phyloP scores from a whole-genome alignment of 2,888 invertebrate genomes.

The Tipula vernalis region DNA sequence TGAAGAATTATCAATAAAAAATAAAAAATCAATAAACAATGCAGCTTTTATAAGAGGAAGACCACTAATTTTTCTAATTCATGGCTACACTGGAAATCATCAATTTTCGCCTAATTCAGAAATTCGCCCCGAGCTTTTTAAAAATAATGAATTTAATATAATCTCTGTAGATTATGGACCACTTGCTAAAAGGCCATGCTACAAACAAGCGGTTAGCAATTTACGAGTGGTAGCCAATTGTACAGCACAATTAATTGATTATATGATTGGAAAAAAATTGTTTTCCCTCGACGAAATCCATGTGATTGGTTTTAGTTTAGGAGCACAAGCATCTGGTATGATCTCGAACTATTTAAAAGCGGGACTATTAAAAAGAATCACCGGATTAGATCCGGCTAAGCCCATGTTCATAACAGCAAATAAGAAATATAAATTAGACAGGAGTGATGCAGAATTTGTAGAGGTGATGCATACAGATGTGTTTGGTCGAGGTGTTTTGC shows the following conservation, averaged over 20 bases:
- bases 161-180: slow-evolving; percentile 49
- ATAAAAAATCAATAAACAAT: slow-evolving; percentile 29
- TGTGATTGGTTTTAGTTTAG: slow-evolving; percentile 51
- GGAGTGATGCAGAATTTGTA: slow-evolving; percentile 45
- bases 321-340: slow-evolving; percentile 46
- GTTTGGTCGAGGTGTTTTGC: slow-evolving; percentile 42
- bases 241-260: slow-evolving; percentile 43
- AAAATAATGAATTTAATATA: slow-evolving; percentile 44
- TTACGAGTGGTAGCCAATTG: slow-evolving; percentile 47
- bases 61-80: slow-evolving; percentile 45
- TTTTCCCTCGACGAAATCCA: slow-evolving; percentile 41
- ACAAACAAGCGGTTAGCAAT: slow-evolving; percentile 43
- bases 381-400: slow-evolving; percentile 52
- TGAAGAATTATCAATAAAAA: slow-evolving; percentile 33
- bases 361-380: slow-evolving; percentile 39
- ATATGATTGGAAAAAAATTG: slow-evolving; percentile 33
- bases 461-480: slow-evolving; percentile 53
- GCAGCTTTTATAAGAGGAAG: slow-evolving; percentile 8
- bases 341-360: slow-evolving; percentile 37
- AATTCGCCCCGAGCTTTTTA: slow-evolving; percentile 46
- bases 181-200: slow-evolving; percentile 46
- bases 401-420: slow-evolving; percentile 44
- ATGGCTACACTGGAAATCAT: slow-evolving; percentile 49
- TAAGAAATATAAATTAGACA: slow-evolving; percentile 38
- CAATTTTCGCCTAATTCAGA: slow-evolving; percentile 46